Evolutionary conservation across 2,888 invertebrate genomes (phyloP).

Genomic region (Agrotis ipsilon): DNA sequence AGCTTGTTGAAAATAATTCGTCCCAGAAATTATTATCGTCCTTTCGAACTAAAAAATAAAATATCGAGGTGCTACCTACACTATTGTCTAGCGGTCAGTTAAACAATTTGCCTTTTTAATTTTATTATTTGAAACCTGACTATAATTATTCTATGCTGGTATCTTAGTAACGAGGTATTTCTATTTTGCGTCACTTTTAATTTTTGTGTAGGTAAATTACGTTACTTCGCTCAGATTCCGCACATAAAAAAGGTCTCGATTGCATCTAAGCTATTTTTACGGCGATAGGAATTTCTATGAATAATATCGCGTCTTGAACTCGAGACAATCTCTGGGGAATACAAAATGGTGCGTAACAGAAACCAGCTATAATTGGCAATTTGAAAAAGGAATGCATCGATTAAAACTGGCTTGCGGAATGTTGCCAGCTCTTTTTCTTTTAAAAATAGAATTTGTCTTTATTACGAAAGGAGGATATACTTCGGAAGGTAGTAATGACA

Average conservation of each 20-base stretch:
- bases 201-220: not conserved
- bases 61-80: too few species aligned
- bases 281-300: slow-evolving; percentile 39
- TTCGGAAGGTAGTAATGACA: slow-evolving; percentile 32
- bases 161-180: too few species aligned
- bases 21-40: too few species aligned
- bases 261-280: slow-evolving; percentile 38
- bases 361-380: slow-evolving; percentile 53
- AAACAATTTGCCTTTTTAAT: not conserved
- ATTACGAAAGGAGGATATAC: slow-evolving; percentile 32
- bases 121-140: too few species aligned
- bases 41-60: too few species aligned
- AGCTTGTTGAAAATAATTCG: too few species aligned
- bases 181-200: not conserved
- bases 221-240: slow-evolving; percentile 10
- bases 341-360: slow-evolving; percentile 50
- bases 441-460: slow-evolving; percentile 12
- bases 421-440: slow-evolving; percentile 22
- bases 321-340: slow-evolving; percentile 38
- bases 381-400: slow-evolving; percentile 49
- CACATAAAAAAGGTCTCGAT: slow-evolving; percentile 16
- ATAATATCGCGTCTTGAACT: slow-evolving; percentile 39
- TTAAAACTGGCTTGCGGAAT: slow-evolving; percentile 28
- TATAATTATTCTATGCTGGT: too few species aligned
- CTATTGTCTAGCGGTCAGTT: not conserved